Percentiles rank a stretch among this genome's conserved stretches.
Evolutionary conservation across 2,113 vertebrate species (phyloP).

Genomic region (Notarius quadriscutis): DNA sequence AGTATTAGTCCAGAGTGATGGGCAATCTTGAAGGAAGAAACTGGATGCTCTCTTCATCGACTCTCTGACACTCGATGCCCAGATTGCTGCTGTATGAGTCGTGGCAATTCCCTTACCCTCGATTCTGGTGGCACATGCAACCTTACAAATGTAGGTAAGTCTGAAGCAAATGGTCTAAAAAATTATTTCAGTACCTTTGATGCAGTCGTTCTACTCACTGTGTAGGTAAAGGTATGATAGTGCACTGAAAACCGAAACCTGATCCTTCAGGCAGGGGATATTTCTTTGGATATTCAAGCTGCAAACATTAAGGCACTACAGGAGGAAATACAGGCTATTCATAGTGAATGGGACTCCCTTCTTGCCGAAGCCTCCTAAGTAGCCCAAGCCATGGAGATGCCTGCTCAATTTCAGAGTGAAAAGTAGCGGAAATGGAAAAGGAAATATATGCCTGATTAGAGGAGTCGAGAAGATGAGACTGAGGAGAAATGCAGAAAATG

Average conservation of each 20-base stretch:
- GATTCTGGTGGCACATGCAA: too few relatives aligned
- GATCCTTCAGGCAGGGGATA: neutral
- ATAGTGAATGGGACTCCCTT: slow-evolving; percentile 16
- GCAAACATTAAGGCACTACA: neutral
- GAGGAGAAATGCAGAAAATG: neutral
- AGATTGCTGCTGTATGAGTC: too few relatives aligned
- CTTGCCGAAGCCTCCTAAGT: neutral
- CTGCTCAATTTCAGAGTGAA: neutral
- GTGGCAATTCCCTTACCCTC: too few relatives aligned
- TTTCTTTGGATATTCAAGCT: neutral
- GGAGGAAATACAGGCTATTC: neutral
- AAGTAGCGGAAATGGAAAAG: neutral
- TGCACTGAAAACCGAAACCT: neutral
- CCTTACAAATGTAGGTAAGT: too few relatives aligned
- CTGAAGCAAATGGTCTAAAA: too few relatives aligned
- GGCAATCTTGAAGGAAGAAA: too few relatives aligned
- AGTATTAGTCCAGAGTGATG: too few relatives aligned
- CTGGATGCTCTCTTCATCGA: too few relatives aligned
- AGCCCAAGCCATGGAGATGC: neutral
- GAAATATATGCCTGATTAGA: neutral
- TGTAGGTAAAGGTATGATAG: neutral
- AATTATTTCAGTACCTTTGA: too few relatives aligned
- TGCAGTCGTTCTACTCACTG: neutral
- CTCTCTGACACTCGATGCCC: too few relatives aligned
- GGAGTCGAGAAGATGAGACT: neutral